Evolutionary conservation across 2,888 invertebrate species (phyloP), one percentile per base, ranked within the genome.

Genomic region (Lasioglossum figueresi): DNA sequence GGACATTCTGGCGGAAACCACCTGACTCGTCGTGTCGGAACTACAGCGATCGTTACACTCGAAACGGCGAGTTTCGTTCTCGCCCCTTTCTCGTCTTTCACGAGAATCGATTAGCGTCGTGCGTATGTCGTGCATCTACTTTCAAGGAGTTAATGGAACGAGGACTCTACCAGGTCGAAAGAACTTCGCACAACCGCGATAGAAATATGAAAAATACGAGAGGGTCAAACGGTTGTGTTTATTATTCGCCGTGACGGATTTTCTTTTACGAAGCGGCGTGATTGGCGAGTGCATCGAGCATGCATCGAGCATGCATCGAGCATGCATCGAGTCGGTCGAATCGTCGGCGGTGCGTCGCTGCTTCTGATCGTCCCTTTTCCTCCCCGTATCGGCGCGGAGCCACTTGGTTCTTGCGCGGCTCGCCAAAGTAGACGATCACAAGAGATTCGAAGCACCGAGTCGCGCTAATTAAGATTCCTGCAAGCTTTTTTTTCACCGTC

Each of bases 171-270:
- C 23, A 3, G 23, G n/a, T n/a, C 45, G 56, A 56, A 56, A n/a
- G n/a, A 12, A n/a, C 10, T 10, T 2, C 1, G n/a, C 8, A n/a
- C 23, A 0, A 19, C n/a, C n/a, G n/a, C n/a, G 1, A n/a, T 10
- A n/a, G 52, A 5, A n/a, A 3, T 56, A 56, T n/a, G 16, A 16
- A 12, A 43, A 14, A 31, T 19, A 16, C 63, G 31, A 63, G 19
- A 31, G 63, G 56, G 63, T 8, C 63, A 19, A 88, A 89, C 82
- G 84, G 75, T 73, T 75, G 78, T 81, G 52, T 88, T 88, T 86
- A 83, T 88, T 89, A 89, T 88, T 86, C 88, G 89, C 79, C 81
- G 75, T 82, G 82, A 86, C 79, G 89, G 79, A 83, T 84, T 88
- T 89, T 81, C 89, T 76, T 85, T 81, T 79, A 82, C 87, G 74